A percentile compares a stretch with the other conserved stretches of the same genome.
Conservation (phyloP, 30 jellyfish, hydroid and myxozoan genomes). For the Aurelia coerulea region DNA sequence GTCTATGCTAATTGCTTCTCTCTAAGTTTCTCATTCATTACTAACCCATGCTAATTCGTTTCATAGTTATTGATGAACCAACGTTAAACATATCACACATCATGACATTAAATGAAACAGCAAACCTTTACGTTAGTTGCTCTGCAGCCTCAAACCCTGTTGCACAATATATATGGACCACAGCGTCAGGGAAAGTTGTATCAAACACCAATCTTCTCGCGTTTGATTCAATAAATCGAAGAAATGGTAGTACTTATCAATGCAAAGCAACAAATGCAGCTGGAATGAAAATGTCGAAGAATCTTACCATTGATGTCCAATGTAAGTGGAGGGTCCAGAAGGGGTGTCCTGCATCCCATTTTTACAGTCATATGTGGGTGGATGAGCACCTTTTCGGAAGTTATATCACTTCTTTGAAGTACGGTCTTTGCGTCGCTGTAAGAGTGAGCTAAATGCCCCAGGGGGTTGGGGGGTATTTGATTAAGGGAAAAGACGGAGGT, state of each 20-base stretch:
- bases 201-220: neutral
- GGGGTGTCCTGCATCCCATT: too few relatives aligned
- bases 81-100: constrained; percentile 2
- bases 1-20: too few relatives aligned
- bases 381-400: too few relatives aligned
- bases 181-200: neutral
- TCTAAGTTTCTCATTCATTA: too few relatives aligned
- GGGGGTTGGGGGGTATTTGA: too few relatives aligned
- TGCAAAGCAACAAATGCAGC: constrained; percentile 54
- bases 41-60: too few relatives aligned
- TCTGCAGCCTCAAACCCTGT: constrained; percentile 17
- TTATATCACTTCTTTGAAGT: too few relatives aligned
- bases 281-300: neutral
- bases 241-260: constrained; percentile 22
- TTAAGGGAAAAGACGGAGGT: too few relatives aligned
- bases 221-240: constrained; percentile 6
- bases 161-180: constrained; percentile 16
- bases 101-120: constrained; percentile 25
- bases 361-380: too few relatives aligned
- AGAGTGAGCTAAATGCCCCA: too few relatives aligned
- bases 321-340: constrained; percentile 21
- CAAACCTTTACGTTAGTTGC: constrained; percentile 7
- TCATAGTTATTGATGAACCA: too few relatives aligned
- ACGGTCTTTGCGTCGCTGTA: too few relatives aligned
- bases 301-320: constrained; percentile 10